Base-by-base conservation (phyloP, 2,888 invertebrate genomes). In the Drosophila kuntzei region DNA sequence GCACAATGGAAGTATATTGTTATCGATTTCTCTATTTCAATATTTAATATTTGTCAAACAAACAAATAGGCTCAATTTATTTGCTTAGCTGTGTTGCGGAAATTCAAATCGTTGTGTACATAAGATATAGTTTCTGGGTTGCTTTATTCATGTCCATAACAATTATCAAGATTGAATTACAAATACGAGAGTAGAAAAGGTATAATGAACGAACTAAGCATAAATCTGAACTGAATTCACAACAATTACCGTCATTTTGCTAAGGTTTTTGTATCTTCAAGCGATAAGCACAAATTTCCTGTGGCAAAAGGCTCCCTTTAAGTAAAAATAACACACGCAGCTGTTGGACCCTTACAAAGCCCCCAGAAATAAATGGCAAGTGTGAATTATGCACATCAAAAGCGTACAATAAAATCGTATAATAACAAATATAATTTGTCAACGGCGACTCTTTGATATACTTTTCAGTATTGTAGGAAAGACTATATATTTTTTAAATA, bases 121-220 rank as follows among this genome's bases (percentile, higher is more conserved):
- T 84, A 84, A 80, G 66, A 66, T 64, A 57, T 44, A 41, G 32
- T 58, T 66, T 47, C 57, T 11, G 43, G 18, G 20, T 25, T 27
- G 27, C 7, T 47, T 50, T 50, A 32, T 37, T 51, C 47, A 25
- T 39, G 32, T 14, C 14, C 27, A 16, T 51, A 53, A 57, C 58
- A 65, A 58, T 65, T 74, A 80, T 76, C 79, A 66, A 73, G 73
- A 66, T 70, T 73, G 53, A 83, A 70, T 74, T 63, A 58, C 66
- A 66, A 64, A 75, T 37, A 50, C 22, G 14, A 50, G 18, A 20
- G 47, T 12, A 29, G 29, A 5, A 71, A 37, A 22, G 62, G 46
- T 39, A 53, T 22, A 51, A 55, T 58, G 20, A 22, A 36, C 8
- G 46, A 27, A 51, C 55, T 43, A 55, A 53, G 53, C 66, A 49